Conservation (phyloP, 1,140 invertebrate genomes). For the Drosophila chauvacae region DNA sequence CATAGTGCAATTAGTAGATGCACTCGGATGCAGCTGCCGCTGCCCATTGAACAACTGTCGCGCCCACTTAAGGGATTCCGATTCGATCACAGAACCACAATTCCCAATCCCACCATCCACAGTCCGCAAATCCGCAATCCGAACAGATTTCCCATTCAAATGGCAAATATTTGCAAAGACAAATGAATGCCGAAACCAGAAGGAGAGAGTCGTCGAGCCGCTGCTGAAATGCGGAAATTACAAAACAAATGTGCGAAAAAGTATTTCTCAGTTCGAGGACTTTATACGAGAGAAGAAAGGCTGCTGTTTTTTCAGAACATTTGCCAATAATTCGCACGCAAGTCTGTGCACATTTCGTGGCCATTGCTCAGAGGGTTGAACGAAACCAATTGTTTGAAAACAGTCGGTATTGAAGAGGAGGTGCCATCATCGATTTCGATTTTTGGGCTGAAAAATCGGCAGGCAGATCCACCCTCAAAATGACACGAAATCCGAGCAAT, state of each 20-base stretch:
- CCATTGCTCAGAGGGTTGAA: conserved; percentile 49
- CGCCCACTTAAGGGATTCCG: conserved; percentile 41
- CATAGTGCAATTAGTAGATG: conserved; percentile 57
- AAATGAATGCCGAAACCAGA: conserved; percentile 55
- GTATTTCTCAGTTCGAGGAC: conserved; percentile 28
- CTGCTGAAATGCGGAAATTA: conserved; percentile 60
- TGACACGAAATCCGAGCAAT: conserved; percentile 79
- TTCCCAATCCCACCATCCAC: not conserved
- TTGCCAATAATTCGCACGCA: conserved; percentile 76
- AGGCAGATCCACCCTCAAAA: conserved; percentile 47
- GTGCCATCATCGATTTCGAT: conserved; percentile 54
- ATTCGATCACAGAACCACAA: conserved; percentile 17
- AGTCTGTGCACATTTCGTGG: conserved; percentile 73
- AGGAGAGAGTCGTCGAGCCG: conserved; percentile 7
- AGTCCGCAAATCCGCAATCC: conserved; percentile 30
- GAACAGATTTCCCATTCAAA: conserved; percentile 81
- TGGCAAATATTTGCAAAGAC: conserved; percentile 77
- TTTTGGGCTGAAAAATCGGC: conserved; percentile 23
- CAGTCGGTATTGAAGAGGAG: conserved; percentile 14
- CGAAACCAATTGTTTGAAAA: conserved; percentile 34
- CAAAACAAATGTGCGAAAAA: conserved; percentile 79
- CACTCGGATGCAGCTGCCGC: conserved; percentile 53
- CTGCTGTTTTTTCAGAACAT: conserved; percentile 56
- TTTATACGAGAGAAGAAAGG: conserved; percentile 1
- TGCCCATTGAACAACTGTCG: conserved; percentile 73